Evolutionary conservation across 2,888 invertebrate genomes (phyloP).

Genomic region (Arge pagana): DNA sequence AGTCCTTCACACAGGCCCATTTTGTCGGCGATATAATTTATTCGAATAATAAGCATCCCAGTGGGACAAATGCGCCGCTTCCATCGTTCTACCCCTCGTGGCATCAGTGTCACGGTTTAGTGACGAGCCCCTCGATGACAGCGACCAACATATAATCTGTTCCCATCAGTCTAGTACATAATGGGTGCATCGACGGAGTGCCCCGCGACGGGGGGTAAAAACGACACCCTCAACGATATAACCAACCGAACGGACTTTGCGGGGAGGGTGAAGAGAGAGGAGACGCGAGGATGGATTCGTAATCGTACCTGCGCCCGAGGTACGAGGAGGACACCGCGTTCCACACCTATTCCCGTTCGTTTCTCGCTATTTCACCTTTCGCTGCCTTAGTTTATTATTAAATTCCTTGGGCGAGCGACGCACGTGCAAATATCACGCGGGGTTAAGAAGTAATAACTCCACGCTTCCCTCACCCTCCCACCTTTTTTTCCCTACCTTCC

Average conservation of each 20-base stretch:
- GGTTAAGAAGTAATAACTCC: constrained; percentile 15
- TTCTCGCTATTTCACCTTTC: constrained; percentile 8
- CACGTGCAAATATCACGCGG: constrained; percentile 52
- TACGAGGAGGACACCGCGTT: too few species aligned
- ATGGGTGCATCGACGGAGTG: constrained; percentile 48
- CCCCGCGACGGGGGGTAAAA: constrained; percentile 39
- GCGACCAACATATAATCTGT: constrained; percentile 55
- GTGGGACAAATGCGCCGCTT: background rate
- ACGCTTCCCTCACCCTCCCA: background rate
- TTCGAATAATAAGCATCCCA: constrained; percentile 45
- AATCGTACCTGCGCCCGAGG: too few species aligned
- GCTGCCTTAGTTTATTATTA: constrained; percentile 48
- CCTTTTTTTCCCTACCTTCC: background rate
- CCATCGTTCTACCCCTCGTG: constrained; percentile 21
- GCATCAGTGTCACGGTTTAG: constrained; percentile 51
- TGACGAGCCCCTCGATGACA: constrained; percentile 53
- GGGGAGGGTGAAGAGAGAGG: constrained; percentile 24
- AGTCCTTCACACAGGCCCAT: too few species aligned
- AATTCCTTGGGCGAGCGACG: constrained; percentile 53
- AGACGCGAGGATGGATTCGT: constrained; percentile 5
- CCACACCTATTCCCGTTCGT: background rate
- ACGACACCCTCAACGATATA: constrained; percentile 18
- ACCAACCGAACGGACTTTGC: constrained; percentile 44
- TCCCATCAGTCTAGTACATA: constrained; percentile 55
- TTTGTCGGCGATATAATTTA: constrained; percentile 40